Base-by-base conservation (phyloP, 1,140 invertebrate genomes). In the Diabrotica undecimpunctata region DNA sequence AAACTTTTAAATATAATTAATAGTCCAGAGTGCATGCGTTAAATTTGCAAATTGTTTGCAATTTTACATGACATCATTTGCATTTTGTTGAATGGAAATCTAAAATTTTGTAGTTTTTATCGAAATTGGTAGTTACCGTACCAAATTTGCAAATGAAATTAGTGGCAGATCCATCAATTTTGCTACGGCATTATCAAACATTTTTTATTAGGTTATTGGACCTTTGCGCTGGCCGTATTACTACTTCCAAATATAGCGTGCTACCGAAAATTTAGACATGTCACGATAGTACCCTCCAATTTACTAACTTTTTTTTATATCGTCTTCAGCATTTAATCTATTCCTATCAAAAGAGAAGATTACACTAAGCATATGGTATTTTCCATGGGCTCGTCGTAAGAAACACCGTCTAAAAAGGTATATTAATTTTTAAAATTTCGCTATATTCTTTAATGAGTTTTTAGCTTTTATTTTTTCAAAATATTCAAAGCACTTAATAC, bases 31-130 rank as follows among this genome's bases (percentile, higher is more conserved):
- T 73, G 70, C 71, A 73, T 71, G 71, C 71, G 71, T 73, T 67
- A 73, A 73, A 72, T 72, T 72, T 70, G 69, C 69, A 72, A 72
- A 73, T 71, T 69, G 67, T 71, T 71, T 67, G 69, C 70, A 69
- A 73, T 71, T 70, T 72, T 72, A 72, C 71, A 72, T 65, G 66
- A 69, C 69, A 72, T 66, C 67, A 71, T 71, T 72, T 70, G 69
- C 69, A 72, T 72, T 72, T 70, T 66, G 69, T 60, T 68, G 66
- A 72, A 72, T 72, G 68, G 69, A 70, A 61, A 67, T 71, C 68
- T 71, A 71, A 71, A 71, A 71, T 70, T 71, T 71, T 63, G 65
- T 71, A 71, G 67, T 71, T 71, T 70, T 71, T 64, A 66, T 64
- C 64, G 39, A 71, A 71, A 71, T 71, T 71, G 65, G 51, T 66